Conservation (phyloP, 1,140 invertebrate species). For the Aricia agestis region DNA sequence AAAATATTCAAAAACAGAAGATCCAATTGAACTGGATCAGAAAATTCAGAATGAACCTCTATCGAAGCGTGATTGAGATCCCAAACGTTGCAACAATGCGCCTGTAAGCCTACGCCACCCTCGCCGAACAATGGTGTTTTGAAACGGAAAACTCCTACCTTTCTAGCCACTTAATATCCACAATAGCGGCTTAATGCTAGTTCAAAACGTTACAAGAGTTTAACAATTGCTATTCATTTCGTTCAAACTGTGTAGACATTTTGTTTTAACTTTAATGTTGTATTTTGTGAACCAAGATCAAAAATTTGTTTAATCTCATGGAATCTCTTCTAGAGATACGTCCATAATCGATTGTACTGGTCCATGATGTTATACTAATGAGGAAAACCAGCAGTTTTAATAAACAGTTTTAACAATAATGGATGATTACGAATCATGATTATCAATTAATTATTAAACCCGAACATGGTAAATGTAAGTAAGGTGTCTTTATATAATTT, state of each 20-base stretch:
- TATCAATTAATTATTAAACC: too few species aligned
- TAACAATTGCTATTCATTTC: neutral
- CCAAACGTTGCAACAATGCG: neutral
- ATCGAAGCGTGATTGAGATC: neutral
- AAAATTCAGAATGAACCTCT: neutral
- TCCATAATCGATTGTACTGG: too few species aligned
- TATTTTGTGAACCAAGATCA: neutral
- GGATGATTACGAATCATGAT: too few species aligned
- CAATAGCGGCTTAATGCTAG: constrained; percentile 5
- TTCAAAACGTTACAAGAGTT: neutral
- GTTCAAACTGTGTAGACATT: neutral
- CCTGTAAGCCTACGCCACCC: constrained; percentile 4
- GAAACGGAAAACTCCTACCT: constrained; percentile 9
- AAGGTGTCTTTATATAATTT: too few species aligned
- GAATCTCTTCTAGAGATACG: too few species aligned
- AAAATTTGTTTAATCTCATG: neutral
- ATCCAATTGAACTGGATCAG: neutral
- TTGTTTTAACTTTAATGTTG: neutral
- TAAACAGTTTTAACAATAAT: too few species aligned
- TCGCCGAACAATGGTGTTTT: constrained; percentile 5
- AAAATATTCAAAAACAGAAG: neutral
- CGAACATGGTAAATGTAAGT: too few species aligned
- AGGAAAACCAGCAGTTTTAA: too few species aligned
- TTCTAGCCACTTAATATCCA: constrained; percentile 7
- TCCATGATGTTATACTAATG: too few species aligned